Evolutionary conservation across 2,113 vertebrate genomes (phyloP), one percentile per base, ranked within the genome.

Genomic region (Opisthocomus hoazin): DNA sequence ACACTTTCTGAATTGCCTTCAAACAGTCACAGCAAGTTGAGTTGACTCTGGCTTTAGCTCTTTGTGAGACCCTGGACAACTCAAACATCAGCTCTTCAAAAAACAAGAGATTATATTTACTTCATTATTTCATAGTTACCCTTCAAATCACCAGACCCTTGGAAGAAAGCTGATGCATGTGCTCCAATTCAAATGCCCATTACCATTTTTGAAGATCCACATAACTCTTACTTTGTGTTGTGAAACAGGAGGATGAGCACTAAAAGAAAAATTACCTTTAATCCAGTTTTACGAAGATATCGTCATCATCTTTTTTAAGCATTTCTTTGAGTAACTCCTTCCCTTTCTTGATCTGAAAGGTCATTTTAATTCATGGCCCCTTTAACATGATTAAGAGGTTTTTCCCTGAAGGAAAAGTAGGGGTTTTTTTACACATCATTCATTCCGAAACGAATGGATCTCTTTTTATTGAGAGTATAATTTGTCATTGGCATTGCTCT

Each of bases 281-380:
- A 68, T 93, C 75, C 17, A 21, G 1, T 92, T 96, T 85, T 94
- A 90, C 36, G 16, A 85, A 70, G 50, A 65, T 65, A 83, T 27
- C 20, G 51, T 87, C 24, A 16, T 75, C n/a, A 69, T 7, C 24
- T 64, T 82, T 86, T 82, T 85, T 84, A 91, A 89, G 45, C 30
- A 94, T 15, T 37, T 95, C 48, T 61, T 77, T 80, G 74, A 86
- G 50, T 68, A 91, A 90, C 96, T 48, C 53, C 29, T 94, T 94
- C 50, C 19, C 13, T 93, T 95, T 87, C 17, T 22, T 45, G 93
- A 65, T 78, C 46, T 45, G 57, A 90, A 94, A 81, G 51, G 32
- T 66, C 76, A 53, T 84, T 78, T 95, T 94, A 82, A 90, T 95
- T 68, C 46, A 57, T 68, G 58, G 19, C 22, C 32, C 18, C 79